These are phyloP conservation scores for Pitangus sulphuratus DNA, from an alignment of 2,797 vertebrate species.

Conservation along the genomic window DNA sequence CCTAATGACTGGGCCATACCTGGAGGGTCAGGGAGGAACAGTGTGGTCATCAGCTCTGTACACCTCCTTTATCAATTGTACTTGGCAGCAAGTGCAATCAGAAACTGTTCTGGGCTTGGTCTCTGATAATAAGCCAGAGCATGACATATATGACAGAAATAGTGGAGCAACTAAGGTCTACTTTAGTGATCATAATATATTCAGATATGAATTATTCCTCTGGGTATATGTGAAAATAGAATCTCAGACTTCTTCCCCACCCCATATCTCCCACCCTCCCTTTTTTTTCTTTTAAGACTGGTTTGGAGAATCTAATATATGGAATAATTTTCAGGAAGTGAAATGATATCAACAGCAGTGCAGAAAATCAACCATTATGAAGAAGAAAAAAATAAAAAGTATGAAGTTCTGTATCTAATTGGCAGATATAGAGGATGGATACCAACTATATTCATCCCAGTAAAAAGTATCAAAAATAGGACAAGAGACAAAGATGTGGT, in stretches of 20 bases:
- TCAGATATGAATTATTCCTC: slow-evolving; percentile 67
- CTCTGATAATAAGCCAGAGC: slow-evolving; percentile 5
- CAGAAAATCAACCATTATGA: slow-evolving; percentile 46
- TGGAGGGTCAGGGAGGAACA: not conserved
- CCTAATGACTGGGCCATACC: not conserved
- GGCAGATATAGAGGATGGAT: slow-evolving; percentile 36
- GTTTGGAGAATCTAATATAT: slow-evolving; percentile 58
- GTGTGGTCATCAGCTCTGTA: not conserved
- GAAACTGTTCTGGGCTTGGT: not conserved
- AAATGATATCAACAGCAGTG: slow-evolving; percentile 57
- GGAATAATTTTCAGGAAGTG: slow-evolving; percentile 58
- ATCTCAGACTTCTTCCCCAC: not conserved
- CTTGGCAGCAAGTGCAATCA: not conserved
- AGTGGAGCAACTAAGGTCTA: not conserved
- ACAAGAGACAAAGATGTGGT: slow-evolving; percentile 35
- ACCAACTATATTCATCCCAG: slow-evolving; percentile 27
- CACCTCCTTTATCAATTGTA: not conserved
- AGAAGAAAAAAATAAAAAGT: not conserved
- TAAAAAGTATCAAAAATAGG: slow-evolving; percentile 44
- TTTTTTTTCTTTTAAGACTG: not conserved
- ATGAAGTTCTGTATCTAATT: slow-evolving; percentile 64
- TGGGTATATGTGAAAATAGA: slow-evolving; percentile 47
- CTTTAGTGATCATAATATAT: slow-evolving; percentile 64
- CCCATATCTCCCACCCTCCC: too few species aligned
- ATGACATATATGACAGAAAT: slow-evolving; percentile 18